Conservation (phyloP, 2,113 vertebrate genomes). For the Naja naja region DNA sequence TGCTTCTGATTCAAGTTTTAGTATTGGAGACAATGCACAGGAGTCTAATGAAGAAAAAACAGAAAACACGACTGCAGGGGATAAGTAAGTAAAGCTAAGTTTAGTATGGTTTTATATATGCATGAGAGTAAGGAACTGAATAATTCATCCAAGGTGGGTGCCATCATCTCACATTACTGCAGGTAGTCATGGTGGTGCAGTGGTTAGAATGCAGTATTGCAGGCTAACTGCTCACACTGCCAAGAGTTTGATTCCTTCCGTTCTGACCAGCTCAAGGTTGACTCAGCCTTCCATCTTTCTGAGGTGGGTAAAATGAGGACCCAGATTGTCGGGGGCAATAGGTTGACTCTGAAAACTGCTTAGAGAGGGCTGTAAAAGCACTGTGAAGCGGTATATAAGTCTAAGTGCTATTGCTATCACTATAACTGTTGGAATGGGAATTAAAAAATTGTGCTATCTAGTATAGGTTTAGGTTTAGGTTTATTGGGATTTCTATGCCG, state of each 20-base stretch:
- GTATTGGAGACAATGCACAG: conserved; percentile 46
- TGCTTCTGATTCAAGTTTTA: conserved; percentile 51
- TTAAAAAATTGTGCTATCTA: not conserved
- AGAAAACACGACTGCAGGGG: conserved; percentile 66
- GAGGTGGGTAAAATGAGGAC: not conserved
- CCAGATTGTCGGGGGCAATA: not conserved
- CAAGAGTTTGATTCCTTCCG: not conserved
- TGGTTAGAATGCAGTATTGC: not conserved
- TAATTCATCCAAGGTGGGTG: not conserved
- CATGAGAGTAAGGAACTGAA: not conserved
- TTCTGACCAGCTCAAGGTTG: not conserved
- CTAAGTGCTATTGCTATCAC: not conserved
- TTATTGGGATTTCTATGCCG: too few relatives aligned
- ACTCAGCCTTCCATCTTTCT: not conserved
- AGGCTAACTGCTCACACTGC: not conserved
- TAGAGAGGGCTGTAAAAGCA: not conserved
- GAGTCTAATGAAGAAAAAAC: conserved; percentile 63
- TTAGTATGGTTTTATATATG: not conserved
- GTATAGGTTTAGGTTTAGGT: too few relatives aligned
- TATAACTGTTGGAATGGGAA: not conserved
- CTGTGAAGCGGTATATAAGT: not conserved
- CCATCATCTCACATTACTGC: not conserved
- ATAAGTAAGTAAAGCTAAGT: conserved; percentile 69
- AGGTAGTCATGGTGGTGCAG: not conserved
- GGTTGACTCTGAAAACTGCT: not conserved